Conservation (phyloP, 1,140 invertebrate genomes). For the Ostrea denselamellosa region DNA sequence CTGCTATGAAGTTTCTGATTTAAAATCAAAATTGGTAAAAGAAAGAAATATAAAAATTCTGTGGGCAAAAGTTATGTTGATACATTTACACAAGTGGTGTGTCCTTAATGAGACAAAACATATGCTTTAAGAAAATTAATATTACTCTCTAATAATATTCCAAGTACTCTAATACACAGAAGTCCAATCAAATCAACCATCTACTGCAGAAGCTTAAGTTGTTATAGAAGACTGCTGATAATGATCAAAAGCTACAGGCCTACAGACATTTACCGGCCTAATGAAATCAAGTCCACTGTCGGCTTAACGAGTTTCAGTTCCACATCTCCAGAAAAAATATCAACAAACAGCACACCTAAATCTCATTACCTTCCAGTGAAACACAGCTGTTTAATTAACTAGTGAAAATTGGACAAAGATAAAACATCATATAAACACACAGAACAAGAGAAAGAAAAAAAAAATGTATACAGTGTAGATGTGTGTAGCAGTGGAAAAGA, state of each 20-base stretch:
- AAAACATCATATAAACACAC: conserved; percentile 14
- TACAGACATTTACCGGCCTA: neutral
- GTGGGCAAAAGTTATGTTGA: neutral
- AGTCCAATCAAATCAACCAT: neutral
- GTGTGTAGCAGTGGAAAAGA: neutral
- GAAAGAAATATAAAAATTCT: neutral
- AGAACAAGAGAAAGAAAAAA: neutral
- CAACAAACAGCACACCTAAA: conserved; percentile 29
- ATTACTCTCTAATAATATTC: neutral
- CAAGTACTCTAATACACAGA: neutral
- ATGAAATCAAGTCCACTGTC: neutral
- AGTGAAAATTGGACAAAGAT: conserved; percentile 38
- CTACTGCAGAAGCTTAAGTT: neutral
- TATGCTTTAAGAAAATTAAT: neutral
- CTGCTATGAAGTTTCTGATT: conserved; percentile 6
- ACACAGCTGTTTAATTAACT: conserved; percentile 29
- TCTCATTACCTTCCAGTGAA: neutral
- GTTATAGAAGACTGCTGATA: neutral
- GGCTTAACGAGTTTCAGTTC: conserved; percentile 16
- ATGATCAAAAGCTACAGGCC: neutral
- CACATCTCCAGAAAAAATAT: conserved; percentile 14
- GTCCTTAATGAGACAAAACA: neutral
- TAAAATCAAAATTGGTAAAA: conserved; percentile 13
- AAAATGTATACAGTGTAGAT: neutral
- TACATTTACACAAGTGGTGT: neutral